Evolutionary conservation across 1,140 invertebrate genomes (phyloP).

Genomic region (Coenobita brevimanus): DNA sequence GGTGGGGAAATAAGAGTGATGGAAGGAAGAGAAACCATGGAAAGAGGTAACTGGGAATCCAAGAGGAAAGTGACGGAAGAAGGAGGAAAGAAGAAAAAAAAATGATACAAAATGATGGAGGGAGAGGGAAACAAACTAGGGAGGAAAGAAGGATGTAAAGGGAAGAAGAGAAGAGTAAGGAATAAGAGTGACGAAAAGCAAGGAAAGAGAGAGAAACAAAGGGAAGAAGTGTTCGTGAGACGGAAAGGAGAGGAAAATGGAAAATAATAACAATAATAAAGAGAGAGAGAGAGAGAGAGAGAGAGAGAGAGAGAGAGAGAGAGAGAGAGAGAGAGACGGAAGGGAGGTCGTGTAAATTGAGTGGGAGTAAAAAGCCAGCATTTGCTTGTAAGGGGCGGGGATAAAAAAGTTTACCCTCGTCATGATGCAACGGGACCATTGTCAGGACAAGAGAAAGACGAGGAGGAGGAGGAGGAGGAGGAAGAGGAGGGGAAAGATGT

Average conservation of each 20-base stretch:
- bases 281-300: not conserved
- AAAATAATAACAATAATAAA: not conserved
- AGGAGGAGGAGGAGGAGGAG: too few species aligned
- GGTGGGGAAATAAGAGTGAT: not conserved
- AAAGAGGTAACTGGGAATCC: too few species aligned
- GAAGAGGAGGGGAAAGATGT: too few species aligned
- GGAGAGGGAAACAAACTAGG: not conserved
- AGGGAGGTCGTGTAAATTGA: too few species aligned
- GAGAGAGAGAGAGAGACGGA: not conserved
- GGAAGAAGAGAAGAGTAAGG: not conserved
- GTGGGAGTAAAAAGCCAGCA: too few species aligned
- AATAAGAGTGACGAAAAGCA: not conserved
- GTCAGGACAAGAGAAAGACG: too few species aligned
- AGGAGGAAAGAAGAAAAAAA: not conserved
- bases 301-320: not conserved
- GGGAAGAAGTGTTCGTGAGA: not conserved
- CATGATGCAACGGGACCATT: too few species aligned
- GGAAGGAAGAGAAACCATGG: too few species aligned
- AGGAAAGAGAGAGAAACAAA: not conserved
- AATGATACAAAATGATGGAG: not conserved
- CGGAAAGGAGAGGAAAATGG: not conserved
- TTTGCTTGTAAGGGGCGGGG: too few species aligned
- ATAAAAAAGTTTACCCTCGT: too few species aligned
- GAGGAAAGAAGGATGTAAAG: slow-evolving; percentile 2
- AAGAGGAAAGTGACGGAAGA: not conserved